Conservation (phyloP, 2,113 vertebrate genomes). For the Manacus vitellinus region DNA sequence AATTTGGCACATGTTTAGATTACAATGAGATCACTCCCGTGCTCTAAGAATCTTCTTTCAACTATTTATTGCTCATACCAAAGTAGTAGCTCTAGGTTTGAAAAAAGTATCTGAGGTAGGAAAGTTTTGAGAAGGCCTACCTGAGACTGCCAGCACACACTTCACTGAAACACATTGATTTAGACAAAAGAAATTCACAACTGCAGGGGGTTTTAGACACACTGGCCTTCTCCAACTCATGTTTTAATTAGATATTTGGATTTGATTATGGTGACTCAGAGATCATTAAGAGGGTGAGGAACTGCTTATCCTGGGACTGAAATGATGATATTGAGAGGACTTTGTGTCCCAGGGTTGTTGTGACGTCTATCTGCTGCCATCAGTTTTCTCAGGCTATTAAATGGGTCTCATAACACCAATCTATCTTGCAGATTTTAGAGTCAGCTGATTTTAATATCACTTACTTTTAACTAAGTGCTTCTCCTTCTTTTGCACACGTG, state of each 20-base stretch:
- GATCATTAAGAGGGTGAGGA: not conserved
- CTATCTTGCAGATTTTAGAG: not conserved
- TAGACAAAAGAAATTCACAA: not conserved
- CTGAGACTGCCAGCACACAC: not conserved
- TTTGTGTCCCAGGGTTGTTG: not conserved
- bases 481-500: not conserved
- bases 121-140: not conserved
- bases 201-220: not conserved
- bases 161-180: not conserved
- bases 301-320: not conserved
- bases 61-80: not conserved
- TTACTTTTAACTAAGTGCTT: not conserved
- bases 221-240: not conserved
- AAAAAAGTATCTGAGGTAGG: not conserved
- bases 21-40: not conserved
- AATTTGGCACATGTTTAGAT: not conserved
- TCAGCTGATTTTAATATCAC: not conserved
- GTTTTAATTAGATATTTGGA: not conserved
- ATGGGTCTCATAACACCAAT: too few relatives aligned
- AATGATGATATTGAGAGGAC: not conserved
- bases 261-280: not conserved
- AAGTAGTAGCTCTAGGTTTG: not conserved
- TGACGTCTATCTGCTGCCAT: fast-evolving
- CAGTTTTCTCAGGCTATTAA: not conserved
- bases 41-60: not conserved